Conservation (phyloP, 1,140 invertebrate genomes). For the Leptonema lineaticorne region DNA sequence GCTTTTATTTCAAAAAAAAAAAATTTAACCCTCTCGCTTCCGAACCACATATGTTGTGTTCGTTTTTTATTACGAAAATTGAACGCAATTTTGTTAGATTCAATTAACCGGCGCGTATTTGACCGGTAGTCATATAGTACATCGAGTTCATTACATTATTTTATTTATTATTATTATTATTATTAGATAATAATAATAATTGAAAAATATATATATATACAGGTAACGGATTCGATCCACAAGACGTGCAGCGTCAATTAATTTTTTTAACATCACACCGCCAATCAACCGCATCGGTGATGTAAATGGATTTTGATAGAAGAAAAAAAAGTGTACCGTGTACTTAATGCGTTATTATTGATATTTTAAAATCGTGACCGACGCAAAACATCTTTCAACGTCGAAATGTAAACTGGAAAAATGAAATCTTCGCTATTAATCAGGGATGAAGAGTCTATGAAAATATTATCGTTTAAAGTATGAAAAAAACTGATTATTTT, state of each 20-base stretch:
- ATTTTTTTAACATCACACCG: conserved; percentile 1
- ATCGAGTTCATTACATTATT: not conserved
- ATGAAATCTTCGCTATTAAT: not conserved
- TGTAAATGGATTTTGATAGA: too few relatives aligned
- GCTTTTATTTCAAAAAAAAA: too few relatives aligned
- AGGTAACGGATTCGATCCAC: not conserved
- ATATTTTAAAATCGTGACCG: not conserved
- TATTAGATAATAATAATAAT: too few relatives aligned
- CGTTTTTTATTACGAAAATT: conserved; percentile 3
- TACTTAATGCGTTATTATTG: not conserved
- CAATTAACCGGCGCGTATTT: conserved; percentile 13
- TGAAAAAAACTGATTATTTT: too few relatives aligned
- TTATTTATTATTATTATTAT: too few relatives aligned
- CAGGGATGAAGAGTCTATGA: not conserved
- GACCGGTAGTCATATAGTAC: not conserved
- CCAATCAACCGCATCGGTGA: not conserved
- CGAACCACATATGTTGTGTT: conserved; percentile 21
- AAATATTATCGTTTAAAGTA: too few relatives aligned
- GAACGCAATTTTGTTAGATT: conserved; percentile 16
- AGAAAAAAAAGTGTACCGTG: not conserved
- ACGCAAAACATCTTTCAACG: not conserved
- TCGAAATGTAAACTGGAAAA: not conserved
- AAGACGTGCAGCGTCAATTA: conserved; percentile 3
- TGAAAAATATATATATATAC: not conserved
- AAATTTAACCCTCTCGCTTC: conserved; percentile 25